Base-by-base conservation (phyloP, 2,113 vertebrate species). In the Xiphophorus maculatus region DNA sequence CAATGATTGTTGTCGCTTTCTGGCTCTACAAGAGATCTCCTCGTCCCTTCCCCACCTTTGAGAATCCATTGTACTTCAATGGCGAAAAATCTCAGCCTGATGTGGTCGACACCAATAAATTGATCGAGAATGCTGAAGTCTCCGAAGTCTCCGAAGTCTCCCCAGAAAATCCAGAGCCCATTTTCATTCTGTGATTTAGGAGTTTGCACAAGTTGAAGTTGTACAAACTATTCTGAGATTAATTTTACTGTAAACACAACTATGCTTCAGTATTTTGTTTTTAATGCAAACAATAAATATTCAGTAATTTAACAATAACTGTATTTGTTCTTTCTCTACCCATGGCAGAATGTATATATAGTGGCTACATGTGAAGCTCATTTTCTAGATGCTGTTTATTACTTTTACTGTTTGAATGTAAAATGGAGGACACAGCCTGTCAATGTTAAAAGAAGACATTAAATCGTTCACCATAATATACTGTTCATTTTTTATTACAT, bases 91-190 rank as follows among this genome's bases (percentile, higher is more conserved):
- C 90, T 10, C 78, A 86, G 71, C 91, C 92, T 0, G 92, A 93
- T 30, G 87, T 92, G 63, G 87, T 92, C 1, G 92, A 93, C 58
- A 92, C 91, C 76, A 92, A 88, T 48, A 93, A 85, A 85, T 73
- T 93, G 66, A 93, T 93, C 70, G 90, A 92, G 76, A 91, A 90
- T 19, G 90, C 82, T 25, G 51, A 58, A 58, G 7, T 58, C 3
- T n/a, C 51, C 7, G 51, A 58, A 58, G 7, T 58, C 3, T n/a
- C 51, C 7, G 51, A 58, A n/a, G 9, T 58, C 25, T 17, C 51
- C 51, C 25, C 51, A 51, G 91, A 90, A 83, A 88, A 71, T 25
- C 64, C 80, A 25, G 91, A 91, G 77, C 91, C 88, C 0, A 90
- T 93, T 65, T 83, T 93, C 87, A 63, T 83, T 63, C 73, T 92